Evolutionary conservation across 1,140 invertebrate species (phyloP), one percentile per base, ranked within the genome.

Genomic region (Hirudo medicinalis): DNA sequence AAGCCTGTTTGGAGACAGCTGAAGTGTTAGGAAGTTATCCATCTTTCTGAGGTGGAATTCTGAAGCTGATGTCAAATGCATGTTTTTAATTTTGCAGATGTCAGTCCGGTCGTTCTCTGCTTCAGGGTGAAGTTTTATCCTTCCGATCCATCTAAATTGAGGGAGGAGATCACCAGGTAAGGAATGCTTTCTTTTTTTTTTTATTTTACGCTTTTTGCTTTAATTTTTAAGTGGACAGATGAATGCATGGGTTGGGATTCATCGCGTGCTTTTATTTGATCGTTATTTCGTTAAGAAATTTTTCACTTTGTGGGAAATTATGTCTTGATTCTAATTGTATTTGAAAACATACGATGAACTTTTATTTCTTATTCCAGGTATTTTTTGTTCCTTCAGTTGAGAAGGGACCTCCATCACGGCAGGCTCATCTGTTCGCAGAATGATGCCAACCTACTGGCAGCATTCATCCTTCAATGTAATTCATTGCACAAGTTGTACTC

Each of bases 1-100:
- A 94, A 94, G 84, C 88, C 91, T 69, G 91, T 96, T 77, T 85
- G 90, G 74, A 96, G 94, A 82, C 93, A 97, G 87, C 88, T 96
- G 43, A 95, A 94, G 89, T 90, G 91, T 92, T 84, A 83, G 82
- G 83, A 77, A 53, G 25, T 32, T 0, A 2, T 6, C n/a, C n/a
- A 68, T 68, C n/a, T 68, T 43, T 13, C 15, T 43, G 15, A 63
- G 13, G 13, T n/a, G 1, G 25, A 32, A 32, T 68, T 29, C n/a
- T 32, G 25, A 68, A 36, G 40, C 25, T 15, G 13, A 57, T n/a
- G 55, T 57, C 20, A 6, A 36, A 11, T 68, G n/a, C 2, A 32
- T 68, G 32, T 11, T 1, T 68, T 32, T 68, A 36, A 68, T 29
- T 22, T 71, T 74, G 22, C 75, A 82, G 80, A 78, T 71, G 76